phyloP scores from a whole-genome alignment of 1,140 invertebrate genomes.

The Drosophila bifasciata region DNA sequence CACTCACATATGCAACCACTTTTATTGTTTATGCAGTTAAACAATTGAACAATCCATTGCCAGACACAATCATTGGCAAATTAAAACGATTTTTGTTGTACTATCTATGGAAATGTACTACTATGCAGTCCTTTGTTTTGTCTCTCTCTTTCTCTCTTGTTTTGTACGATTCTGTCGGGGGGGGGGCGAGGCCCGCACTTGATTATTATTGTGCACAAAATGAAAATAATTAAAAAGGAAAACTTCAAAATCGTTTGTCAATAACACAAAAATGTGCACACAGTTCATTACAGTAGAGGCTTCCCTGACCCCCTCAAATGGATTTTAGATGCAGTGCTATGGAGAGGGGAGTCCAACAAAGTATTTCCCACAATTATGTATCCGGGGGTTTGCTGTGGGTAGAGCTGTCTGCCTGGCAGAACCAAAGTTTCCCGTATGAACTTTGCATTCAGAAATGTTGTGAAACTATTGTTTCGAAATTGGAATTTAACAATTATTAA shows the following conservation, averaged over 20 bases:
- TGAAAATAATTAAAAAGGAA: constrained; percentile 28
- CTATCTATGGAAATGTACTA: constrained; percentile 14
- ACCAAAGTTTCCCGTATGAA: too few relatives aligned
- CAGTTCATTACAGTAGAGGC: constrained; percentile 12
- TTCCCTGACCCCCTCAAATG: not conserved
- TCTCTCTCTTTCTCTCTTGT: too few relatives aligned
- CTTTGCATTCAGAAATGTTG: too few relatives aligned
- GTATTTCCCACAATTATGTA: too few relatives aligned
- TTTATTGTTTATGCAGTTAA: constrained; percentile 56
- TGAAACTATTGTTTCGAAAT: too few relatives aligned
- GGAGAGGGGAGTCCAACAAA: too few relatives aligned
- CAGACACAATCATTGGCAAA: constrained; percentile 48
- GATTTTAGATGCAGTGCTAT: not conserved
- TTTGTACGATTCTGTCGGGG: not conserved
- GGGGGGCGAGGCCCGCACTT: constrained; percentile 32
- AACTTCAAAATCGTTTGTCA: constrained; percentile 29
- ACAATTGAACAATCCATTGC: constrained; percentile 45
- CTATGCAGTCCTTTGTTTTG: constrained; percentile 32
- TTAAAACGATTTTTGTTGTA: constrained; percentile 52
- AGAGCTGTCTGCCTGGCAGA: too few relatives aligned
- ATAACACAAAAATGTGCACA: constrained; percentile 7
- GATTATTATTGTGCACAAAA: constrained; percentile 32
- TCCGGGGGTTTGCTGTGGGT: too few relatives aligned
- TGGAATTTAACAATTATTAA: too few relatives aligned
- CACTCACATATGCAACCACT: constrained; percentile 14